A percentile compares a stretch with the other conserved stretches of the same genome.
Conservation (phyloP, 2,113 vertebrate species). For the Camelus dromedarius region DNA sequence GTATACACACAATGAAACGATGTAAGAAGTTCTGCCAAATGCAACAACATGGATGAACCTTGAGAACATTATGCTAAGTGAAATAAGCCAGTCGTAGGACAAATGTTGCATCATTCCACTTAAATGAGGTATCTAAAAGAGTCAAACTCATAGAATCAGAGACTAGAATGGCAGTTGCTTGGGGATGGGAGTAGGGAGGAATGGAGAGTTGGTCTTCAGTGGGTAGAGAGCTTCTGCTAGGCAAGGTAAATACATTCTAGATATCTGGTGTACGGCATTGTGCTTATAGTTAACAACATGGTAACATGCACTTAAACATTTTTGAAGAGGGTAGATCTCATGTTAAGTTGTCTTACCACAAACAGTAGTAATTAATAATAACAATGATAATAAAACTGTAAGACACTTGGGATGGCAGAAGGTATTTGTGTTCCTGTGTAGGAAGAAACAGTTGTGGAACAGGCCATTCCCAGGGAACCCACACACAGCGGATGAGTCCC, state of each 20-base stretch:
- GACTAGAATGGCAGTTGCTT: too few species aligned
- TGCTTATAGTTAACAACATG: too few species aligned
- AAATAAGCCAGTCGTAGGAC: background rate
- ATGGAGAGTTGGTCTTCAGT: too few species aligned
- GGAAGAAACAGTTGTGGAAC: background rate
- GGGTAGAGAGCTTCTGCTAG: too few species aligned
- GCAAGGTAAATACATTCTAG: too few species aligned
- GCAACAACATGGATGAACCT: background rate
- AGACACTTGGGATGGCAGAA: background rate
- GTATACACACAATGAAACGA: background rate
- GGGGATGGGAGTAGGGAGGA: too few species aligned
- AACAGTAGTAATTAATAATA: background rate
- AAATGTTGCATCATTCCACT: background rate
- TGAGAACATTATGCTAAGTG: background rate
- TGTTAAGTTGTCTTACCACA: too few species aligned
- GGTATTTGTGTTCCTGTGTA: background rate
- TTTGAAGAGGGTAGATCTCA: too few species aligned
- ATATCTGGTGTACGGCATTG: too few species aligned
- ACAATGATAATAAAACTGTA: background rate
- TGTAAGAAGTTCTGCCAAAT: background rate
- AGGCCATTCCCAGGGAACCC: background rate
- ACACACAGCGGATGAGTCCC: background rate
- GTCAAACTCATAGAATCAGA: too few species aligned
- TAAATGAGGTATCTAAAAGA: background rate
- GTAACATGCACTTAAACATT: too few species aligned